Percentiles rank a stretch among this genome's conserved stretches.
Evolutionary conservation across 2,797 vertebrate species (phyloP).

Genomic region (Thripadectes ignobilis): DNA sequence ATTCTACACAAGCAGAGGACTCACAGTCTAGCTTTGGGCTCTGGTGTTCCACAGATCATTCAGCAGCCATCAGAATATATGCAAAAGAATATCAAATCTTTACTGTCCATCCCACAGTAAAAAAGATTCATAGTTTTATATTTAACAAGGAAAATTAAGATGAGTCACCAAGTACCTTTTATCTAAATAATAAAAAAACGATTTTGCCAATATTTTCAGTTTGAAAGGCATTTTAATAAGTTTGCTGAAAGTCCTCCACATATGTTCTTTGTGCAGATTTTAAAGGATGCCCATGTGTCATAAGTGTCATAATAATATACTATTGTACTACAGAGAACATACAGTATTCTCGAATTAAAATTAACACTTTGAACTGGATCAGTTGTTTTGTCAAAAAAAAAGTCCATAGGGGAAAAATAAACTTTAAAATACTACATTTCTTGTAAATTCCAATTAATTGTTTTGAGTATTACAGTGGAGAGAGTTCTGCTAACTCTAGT

Average conservation of each 20-base stretch:
- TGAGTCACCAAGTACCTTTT: not conserved
- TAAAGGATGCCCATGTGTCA: not conserved
- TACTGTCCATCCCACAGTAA: not conserved
- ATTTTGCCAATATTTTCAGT: not conserved
- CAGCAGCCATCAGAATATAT: not conserved
- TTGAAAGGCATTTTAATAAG: constrained; percentile 1
- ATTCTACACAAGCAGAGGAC: not conserved
- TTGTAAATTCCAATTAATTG: not conserved
- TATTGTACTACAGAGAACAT: not conserved
- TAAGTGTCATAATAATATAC: not conserved
- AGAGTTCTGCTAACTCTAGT: not conserved
- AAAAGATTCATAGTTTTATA: not conserved
- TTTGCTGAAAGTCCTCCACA: not conserved
- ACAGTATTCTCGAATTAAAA: not conserved
- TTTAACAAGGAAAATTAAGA: not conserved
- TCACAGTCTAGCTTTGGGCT: not conserved
- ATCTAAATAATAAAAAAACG: not conserved
- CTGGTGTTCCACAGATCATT: not conserved
- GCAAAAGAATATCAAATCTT: not conserved
- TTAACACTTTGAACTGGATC: not conserved
- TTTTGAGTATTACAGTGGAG: not conserved
- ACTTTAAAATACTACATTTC: not conserved
- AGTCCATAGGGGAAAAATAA: not conserved
- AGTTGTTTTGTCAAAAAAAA: not conserved
- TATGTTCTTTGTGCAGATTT: not conserved